Conservation (phyloP, 1,140 invertebrate species). For the Zelostemma sp. region DNA sequence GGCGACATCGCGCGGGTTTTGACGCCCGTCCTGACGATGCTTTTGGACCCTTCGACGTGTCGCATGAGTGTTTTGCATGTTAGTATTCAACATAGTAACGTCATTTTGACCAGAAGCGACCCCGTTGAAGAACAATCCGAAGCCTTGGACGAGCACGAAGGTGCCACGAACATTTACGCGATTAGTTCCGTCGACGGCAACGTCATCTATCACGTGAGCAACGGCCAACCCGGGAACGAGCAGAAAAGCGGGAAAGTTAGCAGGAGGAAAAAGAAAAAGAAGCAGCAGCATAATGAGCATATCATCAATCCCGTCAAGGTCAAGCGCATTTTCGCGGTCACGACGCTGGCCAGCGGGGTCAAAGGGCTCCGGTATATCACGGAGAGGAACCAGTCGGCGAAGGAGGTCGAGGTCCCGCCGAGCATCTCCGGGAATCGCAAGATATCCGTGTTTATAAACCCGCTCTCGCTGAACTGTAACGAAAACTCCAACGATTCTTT, state of each 20-base stretch:
- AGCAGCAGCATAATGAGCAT: slow-evolving; percentile 23
- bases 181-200: slow-evolving; percentile 90
- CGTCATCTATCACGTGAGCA: slow-evolving; percentile 85
- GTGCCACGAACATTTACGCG: slow-evolving; percentile 81
- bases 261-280: slow-evolving; percentile 50
- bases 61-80: slow-evolving; percentile 89
- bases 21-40: slow-evolving; percentile 82
- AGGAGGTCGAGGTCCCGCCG: slow-evolving; percentile 72
- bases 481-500: slow-evolving; percentile 62
- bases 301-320: slow-evolving; percentile 67
- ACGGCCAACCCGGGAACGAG: slow-evolving; percentile 61
- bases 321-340: slow-evolving; percentile 70
- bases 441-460: slow-evolving; percentile 73
- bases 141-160: slow-evolving; percentile 66
- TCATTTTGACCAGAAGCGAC: slow-evolving; percentile 63
- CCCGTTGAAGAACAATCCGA: slow-evolving; percentile 61
- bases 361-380: slow-evolving; percentile 69
- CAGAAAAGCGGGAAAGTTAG: slow-evolving; percentile 34
- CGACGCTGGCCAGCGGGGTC: slow-evolving; percentile 64
- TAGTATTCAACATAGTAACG: slow-evolving; percentile 79
- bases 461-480: slow-evolving; percentile 63
- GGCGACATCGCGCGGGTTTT: slow-evolving; percentile 84
- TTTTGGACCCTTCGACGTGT: slow-evolving; percentile 86
- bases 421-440: slow-evolving; percentile 68
- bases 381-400: slow-evolving; percentile 69